Base-by-base conservation (phyloP, 2,888 invertebrate genomes). In the Physocephala rufipes region DNA sequence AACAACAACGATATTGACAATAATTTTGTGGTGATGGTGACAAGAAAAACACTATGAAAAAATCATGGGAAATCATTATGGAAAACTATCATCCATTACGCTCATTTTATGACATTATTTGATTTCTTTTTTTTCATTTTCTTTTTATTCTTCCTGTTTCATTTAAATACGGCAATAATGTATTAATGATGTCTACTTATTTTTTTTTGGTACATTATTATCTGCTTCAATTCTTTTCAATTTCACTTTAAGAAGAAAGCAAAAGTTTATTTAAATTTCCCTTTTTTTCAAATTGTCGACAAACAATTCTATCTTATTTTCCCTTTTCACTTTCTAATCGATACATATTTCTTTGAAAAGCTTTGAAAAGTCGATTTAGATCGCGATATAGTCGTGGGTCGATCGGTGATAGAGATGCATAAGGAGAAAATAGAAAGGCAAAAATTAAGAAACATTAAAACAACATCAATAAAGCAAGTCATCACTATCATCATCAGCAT, bases 311-410 rank as follows among this genome's bases (percentile, higher is more conserved):
- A 49, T 65, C 58, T 69, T 59, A 58, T 36, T 67, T 67, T 69
- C 58, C 69, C 74, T 81, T 81, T 81, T 81, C 81, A 81, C 81
- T 80, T 81, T 81, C 76, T 74, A 73, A 75, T 76, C 78, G 78
- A 80, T 78, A 78, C 80, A n/a, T n/a, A 80, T 77, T 77, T 36
- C 76, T 51, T 74, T 74, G 74, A 76, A 75, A 72, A 71, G 66
- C 74, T n/a, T n/a, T n/a, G n/a, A n/a, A n/a, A n/a, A n/a, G n/a
- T n/a, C n/a, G n/a, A n/a, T n/a, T n/a, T n/a, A n/a, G n/a, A n/a
- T n/a, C n/a, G n/a, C n/a, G 70, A 77, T 73, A 71, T 36, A 4
- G 9, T 36, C 36, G 36, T 36, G n/a, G n/a, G 9, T 36, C 36
- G 36, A 36, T 36, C 36, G 36, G 9, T 36, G 4, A 9, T 36